Conservation (phyloP, 35 echinoderm and acorn worm species). For the Holothuria glaberrima region DNA sequence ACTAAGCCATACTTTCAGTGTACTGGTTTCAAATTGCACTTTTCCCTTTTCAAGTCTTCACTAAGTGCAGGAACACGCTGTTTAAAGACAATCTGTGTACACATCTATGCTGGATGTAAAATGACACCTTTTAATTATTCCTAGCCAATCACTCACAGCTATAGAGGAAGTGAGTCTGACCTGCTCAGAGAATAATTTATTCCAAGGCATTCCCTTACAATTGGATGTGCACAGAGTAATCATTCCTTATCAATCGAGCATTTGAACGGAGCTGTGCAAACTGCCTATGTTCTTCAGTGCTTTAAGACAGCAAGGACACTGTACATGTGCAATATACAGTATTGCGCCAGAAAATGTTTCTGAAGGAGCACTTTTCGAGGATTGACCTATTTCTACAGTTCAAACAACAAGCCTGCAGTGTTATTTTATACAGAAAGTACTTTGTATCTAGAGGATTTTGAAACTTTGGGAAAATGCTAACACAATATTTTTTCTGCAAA, state of each 20-base stretch:
- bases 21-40: neutral
- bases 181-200: slow-evolving; percentile 23
- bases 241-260: too few relatives aligned
- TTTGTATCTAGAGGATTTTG: too few relatives aligned
- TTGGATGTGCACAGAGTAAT: too few relatives aligned
- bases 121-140: slow-evolving; percentile 43
- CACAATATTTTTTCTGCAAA: too few relatives aligned
- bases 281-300: neutral
- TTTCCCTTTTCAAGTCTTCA: neutral
- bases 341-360: too few relatives aligned
- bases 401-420: too few relatives aligned
- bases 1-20: neutral
- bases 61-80: neutral
- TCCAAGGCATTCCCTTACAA: neutral
- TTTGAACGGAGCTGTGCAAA: neutral
- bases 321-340: too few relatives aligned
- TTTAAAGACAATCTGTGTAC: neutral
- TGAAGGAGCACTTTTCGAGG: too few relatives aligned
- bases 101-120: neutral
- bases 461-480: too few relatives aligned
- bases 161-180: slow-evolving; percentile 43
- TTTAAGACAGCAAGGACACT: too few relatives aligned
- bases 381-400: too few relatives aligned
- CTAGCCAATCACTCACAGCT: slow-evolving; percentile 30
- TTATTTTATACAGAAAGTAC: too few relatives aligned